Evolutionary conservation across 1,140 invertebrate species (phyloP).

Genomic region (Lordiphosa stackelbergi): DNA sequence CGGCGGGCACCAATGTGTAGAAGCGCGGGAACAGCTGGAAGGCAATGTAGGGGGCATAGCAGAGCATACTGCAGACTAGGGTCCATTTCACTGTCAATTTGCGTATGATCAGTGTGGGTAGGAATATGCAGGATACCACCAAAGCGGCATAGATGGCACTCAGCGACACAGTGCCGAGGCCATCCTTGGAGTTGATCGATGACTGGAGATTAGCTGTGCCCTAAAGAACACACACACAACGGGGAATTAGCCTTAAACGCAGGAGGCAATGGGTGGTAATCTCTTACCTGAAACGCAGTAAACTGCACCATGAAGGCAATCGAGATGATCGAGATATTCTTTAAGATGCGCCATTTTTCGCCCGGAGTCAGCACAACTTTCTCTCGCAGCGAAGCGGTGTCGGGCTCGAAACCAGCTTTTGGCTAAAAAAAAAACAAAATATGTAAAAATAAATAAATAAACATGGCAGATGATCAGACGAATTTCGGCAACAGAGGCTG

Average conservation of each 20-base stretch:
- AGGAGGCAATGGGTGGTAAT: no score
- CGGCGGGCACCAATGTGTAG: constrained; percentile 94
- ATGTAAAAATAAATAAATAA: constrained; percentile 18
- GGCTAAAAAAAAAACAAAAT: constrained; percentile 65
- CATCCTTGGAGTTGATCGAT: constrained; percentile 89
- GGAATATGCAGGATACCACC: constrained; percentile 94
- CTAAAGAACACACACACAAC: no score
- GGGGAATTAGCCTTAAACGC: no score
- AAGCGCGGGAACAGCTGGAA: constrained; percentile 94
- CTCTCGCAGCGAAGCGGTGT: constrained; percentile 78
- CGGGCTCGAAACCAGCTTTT: constrained; percentile 75
- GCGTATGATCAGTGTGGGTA: constrained; percentile 92
- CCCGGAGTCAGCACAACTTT: constrained; percentile 86
- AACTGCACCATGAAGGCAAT: constrained; percentile 95
- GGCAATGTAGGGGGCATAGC: constrained; percentile 95
- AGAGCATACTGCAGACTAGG: constrained; percentile 91
- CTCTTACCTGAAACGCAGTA: constrained; percentile 87
- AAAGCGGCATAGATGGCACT: constrained; percentile 92
- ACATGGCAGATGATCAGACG: constrained; percentile 4
- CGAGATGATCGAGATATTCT: constrained; percentile 91
- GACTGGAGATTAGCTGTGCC: constrained; percentile 93
- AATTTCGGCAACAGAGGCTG: background rate
- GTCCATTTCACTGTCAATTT: constrained; percentile 97
- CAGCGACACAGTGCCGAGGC: constrained; percentile 89
- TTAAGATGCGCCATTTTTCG: constrained; percentile 92